phyloP scores from a whole-genome alignment of 2,888 invertebrate genomes.

The Dicycla oo region DNA sequence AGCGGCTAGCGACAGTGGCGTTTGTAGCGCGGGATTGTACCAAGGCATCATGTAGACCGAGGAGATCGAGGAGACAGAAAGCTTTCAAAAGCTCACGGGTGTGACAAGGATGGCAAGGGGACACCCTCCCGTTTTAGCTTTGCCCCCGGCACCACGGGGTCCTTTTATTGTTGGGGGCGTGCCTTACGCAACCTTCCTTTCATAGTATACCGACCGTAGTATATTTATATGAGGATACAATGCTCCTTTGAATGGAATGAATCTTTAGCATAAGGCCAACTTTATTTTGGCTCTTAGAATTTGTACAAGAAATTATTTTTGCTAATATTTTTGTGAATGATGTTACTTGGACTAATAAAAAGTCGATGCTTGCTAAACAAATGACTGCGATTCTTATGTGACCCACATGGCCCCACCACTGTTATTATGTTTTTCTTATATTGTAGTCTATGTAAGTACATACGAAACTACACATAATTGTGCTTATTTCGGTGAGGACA shows the following conservation, averaged over 20 bases:
- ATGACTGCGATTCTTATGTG: not conserved
- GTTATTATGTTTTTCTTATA: not conserved
- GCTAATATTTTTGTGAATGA: constrained; percentile 45
- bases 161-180: constrained; percentile 72
- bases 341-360: constrained; percentile 37
- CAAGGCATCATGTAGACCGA: constrained; percentile 76
- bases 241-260: constrained; percentile 19
- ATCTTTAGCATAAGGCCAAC: not conserved
- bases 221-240: constrained; percentile 17
- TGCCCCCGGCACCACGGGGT: constrained; percentile 67
- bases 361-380: not conserved
- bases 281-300: not conserved
- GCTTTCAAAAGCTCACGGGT: constrained; percentile 83
- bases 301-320: not conserved
- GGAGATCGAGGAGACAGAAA: constrained; percentile 72
- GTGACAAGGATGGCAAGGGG: constrained; percentile 77
- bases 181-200: constrained; percentile 44
- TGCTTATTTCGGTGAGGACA: constrained; percentile 7
- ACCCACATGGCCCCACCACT: not conserved
- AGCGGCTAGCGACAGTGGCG: constrained; percentile 90
- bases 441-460: not conserved
- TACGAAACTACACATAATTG: not conserved
- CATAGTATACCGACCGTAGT: constrained; percentile 28
- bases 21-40: constrained; percentile 88
- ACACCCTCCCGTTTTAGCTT: constrained; percentile 73